A percentile compares a stretch with the other conserved stretches of the same genome.
phyloP scores from a whole-genome alignment of 2,113 vertebrate species.

The Agapornis roseicollis region DNA sequence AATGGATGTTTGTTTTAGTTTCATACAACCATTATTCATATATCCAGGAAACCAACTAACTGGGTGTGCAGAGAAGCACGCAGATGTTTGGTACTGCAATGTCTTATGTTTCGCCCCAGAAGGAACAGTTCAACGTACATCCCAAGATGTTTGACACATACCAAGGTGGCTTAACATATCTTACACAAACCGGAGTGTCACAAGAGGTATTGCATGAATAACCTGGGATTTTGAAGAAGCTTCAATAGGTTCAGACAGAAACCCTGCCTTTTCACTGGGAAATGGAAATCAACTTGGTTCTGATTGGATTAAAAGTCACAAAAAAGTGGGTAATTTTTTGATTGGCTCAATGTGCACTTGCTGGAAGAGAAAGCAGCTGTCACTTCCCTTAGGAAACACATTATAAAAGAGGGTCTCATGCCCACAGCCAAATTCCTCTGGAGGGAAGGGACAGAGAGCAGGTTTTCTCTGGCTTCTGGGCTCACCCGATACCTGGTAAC shows the following conservation, averaged over 20 bases:
- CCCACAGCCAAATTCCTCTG: neutral
- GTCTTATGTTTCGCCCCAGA: neutral
- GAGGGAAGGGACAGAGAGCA: neutral
- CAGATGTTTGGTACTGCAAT: neutral
- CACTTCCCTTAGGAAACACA: neutral
- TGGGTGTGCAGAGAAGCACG: fast-evolving
- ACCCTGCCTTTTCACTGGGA: neutral
- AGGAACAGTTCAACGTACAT: neutral
- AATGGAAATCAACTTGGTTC: neutral
- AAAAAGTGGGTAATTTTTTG: neutral
- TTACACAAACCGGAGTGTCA: constrained; percentile 36
- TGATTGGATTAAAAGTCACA: neutral
- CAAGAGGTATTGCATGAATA: neutral
- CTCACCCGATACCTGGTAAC: constrained; percentile 7
- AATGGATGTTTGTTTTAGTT: neutral
- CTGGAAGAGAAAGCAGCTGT: neutral
- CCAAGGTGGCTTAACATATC: neutral
- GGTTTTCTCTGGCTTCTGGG: neutral
- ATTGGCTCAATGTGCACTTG: neutral
- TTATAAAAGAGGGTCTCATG: neutral
- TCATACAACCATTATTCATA: too few relatives aligned
- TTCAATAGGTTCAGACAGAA: fast-evolving
- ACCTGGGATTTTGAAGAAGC: neutral
- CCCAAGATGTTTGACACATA: neutral
- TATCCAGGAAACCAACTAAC: neutral